Conservation (phyloP, 2,888 invertebrate species). For the Pristionchus japonicus region DNA sequence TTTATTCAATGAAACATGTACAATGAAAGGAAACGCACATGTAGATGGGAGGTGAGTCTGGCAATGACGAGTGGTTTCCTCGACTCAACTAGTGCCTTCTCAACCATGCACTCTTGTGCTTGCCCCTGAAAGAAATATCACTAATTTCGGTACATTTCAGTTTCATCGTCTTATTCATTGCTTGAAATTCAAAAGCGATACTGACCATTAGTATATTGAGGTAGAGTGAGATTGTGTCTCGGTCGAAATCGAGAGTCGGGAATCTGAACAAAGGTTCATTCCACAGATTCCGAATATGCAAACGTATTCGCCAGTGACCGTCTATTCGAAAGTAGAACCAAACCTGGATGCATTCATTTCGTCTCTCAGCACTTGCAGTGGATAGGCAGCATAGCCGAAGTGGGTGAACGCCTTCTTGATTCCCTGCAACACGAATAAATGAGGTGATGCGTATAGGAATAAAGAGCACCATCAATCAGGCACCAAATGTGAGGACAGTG, state of each 20-base stretch:
- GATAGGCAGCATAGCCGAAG: conserved; percentile 97
- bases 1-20: no score
- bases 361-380: conserved; percentile 82
- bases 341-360: conserved; percentile 66
- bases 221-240: conserved; percentile 77
- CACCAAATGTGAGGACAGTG: not conserved
- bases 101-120: conserved; percentile 96
- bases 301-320: no score
- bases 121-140: conserved; percentile 84
- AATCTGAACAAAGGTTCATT: conserved; percentile 48
- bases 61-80: conserved; percentile 77
- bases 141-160: no score
- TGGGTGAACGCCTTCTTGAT: conserved; percentile 96
- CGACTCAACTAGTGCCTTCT: conserved; percentile 92
- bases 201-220: conserved; percentile 77
- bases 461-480: no score
- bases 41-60: conserved; percentile 28
- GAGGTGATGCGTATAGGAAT: no score
- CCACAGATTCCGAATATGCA: no score
- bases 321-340: no score
- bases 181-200: not conserved
- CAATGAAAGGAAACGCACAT: not conserved
- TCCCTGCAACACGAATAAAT: conserved; percentile 79
- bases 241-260: conserved; percentile 80
- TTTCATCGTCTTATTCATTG: no score